Percentiles rank a stretch among this genome's conserved stretches.
phyloP scores from a whole-genome alignment of 2,888 invertebrate species.

The Nomada lathburiana region DNA sequence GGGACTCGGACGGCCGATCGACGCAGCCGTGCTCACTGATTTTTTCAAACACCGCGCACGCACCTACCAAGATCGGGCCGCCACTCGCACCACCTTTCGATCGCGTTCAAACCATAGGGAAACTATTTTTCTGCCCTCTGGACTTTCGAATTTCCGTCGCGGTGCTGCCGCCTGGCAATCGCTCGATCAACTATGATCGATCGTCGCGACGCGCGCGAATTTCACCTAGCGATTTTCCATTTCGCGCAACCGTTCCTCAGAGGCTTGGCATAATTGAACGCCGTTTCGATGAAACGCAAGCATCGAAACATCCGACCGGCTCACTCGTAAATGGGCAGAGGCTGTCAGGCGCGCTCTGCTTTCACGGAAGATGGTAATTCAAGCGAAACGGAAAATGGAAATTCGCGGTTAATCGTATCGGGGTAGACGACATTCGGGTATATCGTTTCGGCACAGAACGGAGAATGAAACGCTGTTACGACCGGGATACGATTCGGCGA shows the following conservation, averaged over 20 bases:
- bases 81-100: neutral
- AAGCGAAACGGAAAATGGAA: slow-evolving; percentile 12
- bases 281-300: neutral
- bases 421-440: slow-evolving; percentile 37
- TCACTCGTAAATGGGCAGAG: slow-evolving; percentile 3
- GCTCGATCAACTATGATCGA: neutral
- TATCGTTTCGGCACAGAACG: neutral
- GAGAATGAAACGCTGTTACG: slow-evolving; percentile 19
- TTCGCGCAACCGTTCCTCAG: neutral
- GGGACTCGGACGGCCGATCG: neutral
- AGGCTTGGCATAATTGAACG: no score
- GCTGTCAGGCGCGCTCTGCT: neutral
- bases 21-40: no score
- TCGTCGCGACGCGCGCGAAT: neutral
- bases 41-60: no score
- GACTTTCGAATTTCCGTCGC: neutral
- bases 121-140: slow-evolving; percentile 12
- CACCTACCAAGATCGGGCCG: no score
- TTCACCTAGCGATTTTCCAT: no score
- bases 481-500: slow-evolving; percentile 5
- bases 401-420: slow-evolving; percentile 38
- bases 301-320: slow-evolving; percentile 16
- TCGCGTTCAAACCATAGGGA: slow-evolving; percentile 19
- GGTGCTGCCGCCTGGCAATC: neutral
- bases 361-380: slow-evolving; percentile 17